Conservation (phyloP, 2,888 invertebrate species). For the Thereva nobilitata region DNA sequence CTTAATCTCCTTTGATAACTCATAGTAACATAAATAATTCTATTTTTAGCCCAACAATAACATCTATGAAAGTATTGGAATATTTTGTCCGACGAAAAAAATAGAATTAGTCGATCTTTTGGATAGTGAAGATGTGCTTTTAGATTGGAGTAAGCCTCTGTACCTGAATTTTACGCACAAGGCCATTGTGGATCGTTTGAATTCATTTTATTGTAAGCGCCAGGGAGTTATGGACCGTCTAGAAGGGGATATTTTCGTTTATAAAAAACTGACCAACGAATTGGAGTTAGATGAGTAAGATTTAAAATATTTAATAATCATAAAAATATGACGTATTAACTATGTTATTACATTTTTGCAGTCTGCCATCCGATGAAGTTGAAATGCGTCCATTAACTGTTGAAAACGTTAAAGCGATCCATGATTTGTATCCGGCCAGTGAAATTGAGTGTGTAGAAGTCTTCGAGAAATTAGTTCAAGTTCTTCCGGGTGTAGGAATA, state of each 20-base stretch:
- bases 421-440: slow-evolving; percentile 85
- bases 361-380: slow-evolving; percentile 68
- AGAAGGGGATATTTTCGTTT: slow-evolving; percentile 79
- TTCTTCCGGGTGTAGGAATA: slow-evolving; percentile 80
- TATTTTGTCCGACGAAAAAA: slow-evolving; percentile 80
- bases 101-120: slow-evolving; percentile 73
- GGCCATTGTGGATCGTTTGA: slow-evolving; percentile 76
- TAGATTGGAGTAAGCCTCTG: slow-evolving; percentile 79
- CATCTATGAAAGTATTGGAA: slow-evolving; percentile 81
- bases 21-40: neutral
- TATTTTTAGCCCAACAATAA: slow-evolving; percentile 71
- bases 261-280: slow-evolving; percentile 67
- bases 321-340: neutral
- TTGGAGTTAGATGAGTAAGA: slow-evolving; percentile 65
- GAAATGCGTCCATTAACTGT: slow-evolving; percentile 75
- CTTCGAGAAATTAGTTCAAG: slow-evolving; percentile 77
- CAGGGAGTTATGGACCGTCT: slow-evolving; percentile 72
- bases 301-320: neutral
- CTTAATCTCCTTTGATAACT: neutral
- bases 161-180: slow-evolving; percentile 87
- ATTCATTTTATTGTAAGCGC: slow-evolving; percentile 68
- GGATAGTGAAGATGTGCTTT: slow-evolving; percentile 74
- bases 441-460: slow-evolving; percentile 85
- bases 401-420: slow-evolving; percentile 79
- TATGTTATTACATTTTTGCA: slow-evolving; percentile 45